Conservation (phyloP, 2,113 vertebrate genomes). For the Rhabdornis inornatus region DNA sequence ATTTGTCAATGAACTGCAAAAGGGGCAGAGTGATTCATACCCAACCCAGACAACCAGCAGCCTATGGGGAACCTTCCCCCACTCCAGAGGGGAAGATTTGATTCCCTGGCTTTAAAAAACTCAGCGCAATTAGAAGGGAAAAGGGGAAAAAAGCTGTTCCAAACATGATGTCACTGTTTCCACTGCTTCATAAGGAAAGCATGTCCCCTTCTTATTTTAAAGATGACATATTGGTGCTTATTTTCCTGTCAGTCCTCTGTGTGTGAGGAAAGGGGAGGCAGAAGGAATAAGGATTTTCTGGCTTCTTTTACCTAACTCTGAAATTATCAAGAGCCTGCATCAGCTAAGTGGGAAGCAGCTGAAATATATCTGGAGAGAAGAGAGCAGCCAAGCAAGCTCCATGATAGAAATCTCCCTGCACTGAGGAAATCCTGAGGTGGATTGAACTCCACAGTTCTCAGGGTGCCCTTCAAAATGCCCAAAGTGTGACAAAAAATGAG, state of each 20-base stretch:
- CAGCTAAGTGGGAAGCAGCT: slow-evolving; percentile 3
- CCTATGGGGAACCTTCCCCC: slow-evolving; percentile 28
- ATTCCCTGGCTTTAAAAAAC: slow-evolving; percentile 64
- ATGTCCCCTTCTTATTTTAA: slow-evolving; percentile 54
- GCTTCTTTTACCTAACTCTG: neutral
- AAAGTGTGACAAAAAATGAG: neutral
- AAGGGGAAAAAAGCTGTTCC: slow-evolving; percentile 41
- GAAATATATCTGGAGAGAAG: neutral
- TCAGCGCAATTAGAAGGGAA: slow-evolving; percentile 58
- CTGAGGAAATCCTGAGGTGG: neutral
- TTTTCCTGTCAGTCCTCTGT: slow-evolving; percentile 31
- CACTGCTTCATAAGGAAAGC: slow-evolving; percentile 71
- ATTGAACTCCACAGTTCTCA: neutral
- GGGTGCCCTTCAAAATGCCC: neutral
- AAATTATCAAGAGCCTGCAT: neutral
- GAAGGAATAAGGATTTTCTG: slow-evolving; percentile 23
- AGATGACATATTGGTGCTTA: slow-evolving; percentile 61
- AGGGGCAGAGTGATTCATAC: slow-evolving; percentile 43
- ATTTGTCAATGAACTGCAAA: slow-evolving; percentile 45
- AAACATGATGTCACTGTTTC: slow-evolving; percentile 75
- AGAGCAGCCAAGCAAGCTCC: neutral
- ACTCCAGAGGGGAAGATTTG: slow-evolving; percentile 42
- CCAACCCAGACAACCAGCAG: slow-evolving; percentile 57
- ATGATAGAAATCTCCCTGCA: neutral
- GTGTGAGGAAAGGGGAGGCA: neutral